Percentiles rank a stretch among this genome's conserved stretches.
Conservation (phyloP, 92 coral and sea anemone species). For the Umimayanthus chanpuru region DNA sequence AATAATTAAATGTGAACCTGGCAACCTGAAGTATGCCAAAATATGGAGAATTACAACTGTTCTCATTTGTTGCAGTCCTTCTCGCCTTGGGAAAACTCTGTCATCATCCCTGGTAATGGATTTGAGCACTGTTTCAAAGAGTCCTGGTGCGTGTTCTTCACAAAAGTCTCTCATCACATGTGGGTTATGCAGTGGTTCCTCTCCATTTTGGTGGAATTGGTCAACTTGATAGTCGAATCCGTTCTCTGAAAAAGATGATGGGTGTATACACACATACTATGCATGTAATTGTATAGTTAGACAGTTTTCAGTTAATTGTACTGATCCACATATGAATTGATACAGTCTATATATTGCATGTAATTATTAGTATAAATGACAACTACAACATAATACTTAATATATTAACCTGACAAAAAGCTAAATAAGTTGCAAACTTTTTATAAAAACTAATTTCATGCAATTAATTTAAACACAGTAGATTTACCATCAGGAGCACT, state of each 20-base stretch:
- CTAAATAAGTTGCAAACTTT: no score
- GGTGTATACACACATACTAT: not conserved
- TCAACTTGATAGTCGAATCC: constrained; percentile 4
- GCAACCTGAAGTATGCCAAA: not conserved
- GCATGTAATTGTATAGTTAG: no score
- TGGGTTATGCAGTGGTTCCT: not conserved
- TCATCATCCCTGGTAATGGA: not conserved
- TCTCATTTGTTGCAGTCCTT: not conserved
- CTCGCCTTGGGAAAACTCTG: not conserved
- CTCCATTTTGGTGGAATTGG: not conserved
- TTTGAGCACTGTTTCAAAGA: not conserved
- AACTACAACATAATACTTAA: no score
- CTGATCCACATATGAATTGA: no score
- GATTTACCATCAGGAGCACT: no score
- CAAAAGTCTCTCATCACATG: not conserved
- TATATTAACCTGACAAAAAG: no score
- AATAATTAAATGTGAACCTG: no score
- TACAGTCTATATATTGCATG: no score
- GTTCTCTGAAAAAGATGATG: not conserved
- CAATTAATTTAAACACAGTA: no score
- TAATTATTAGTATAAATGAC: no score
- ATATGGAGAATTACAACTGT: not conserved
- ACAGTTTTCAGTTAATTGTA: no score
- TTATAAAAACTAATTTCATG: no score
- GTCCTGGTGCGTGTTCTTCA: constrained; percentile 12